A percentile compares a stretch with the other conserved stretches of the same genome.
phyloP scores from a whole-genome alignment of 2,797 vertebrate species.

The Pseudochirops corinnae region DNA sequence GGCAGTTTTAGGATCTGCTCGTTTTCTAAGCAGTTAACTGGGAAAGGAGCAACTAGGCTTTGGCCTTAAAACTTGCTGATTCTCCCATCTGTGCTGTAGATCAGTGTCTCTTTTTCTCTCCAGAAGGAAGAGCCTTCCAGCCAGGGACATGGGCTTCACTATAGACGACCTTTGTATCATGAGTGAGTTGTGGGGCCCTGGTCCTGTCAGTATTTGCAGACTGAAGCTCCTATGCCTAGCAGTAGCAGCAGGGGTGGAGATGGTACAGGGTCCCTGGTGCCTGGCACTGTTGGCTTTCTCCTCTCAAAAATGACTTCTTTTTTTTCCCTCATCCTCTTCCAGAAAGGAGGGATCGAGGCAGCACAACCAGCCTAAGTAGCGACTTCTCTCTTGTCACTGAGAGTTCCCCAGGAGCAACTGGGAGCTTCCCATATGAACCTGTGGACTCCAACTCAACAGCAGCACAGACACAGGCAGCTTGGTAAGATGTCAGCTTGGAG shows the following conservation, averaged over 20 bases:
- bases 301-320: neutral
- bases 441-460: constrained; percentile 90
- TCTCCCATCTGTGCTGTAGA: neutral
- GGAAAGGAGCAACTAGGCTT: neutral
- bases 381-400: constrained; percentile 97
- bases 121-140: constrained; percentile 95
- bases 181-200: constrained; percentile 86
- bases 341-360: constrained; percentile 94
- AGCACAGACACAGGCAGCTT: constrained; percentile 88
- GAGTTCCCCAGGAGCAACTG: constrained; percentile 88
- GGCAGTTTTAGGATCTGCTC: neutral
- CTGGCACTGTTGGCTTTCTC: neutral
- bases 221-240: neutral
- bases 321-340: constrained; percentile 60
- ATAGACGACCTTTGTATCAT: constrained; percentile 96
- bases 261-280: neutral
- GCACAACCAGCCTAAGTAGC: constrained; percentile 95
- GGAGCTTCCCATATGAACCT: constrained; percentile 90
- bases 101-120: constrained; percentile 46
- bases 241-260: neutral
- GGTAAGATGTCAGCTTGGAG: constrained; percentile 82
- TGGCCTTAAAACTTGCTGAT: neutral
- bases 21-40: neutral
- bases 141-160: constrained; percentile 91
- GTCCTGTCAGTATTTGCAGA: neutral